A percentile compares a stretch with the other conserved stretches of the same genome.
These are phyloP conservation scores for Spea bombifrons DNA, from an alignment of 2,113 vertebrate genomes.

Conservation along the genomic window DNA sequence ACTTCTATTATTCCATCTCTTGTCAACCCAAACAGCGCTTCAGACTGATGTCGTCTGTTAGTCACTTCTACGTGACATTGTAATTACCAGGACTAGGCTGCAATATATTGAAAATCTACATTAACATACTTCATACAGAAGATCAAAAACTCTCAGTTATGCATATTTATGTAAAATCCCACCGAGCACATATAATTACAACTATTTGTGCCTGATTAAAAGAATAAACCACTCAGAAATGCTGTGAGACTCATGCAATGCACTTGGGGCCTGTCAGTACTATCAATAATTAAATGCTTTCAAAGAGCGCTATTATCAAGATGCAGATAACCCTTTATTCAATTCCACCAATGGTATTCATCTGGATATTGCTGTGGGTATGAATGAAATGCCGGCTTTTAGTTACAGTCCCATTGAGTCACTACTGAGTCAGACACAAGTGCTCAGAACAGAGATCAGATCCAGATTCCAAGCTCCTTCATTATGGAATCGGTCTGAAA, in stretches of 20 bases:
- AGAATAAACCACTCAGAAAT: background rate
- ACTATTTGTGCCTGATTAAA: background rate
- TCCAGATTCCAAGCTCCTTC: conserved; percentile 49
- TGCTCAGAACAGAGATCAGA: conserved; percentile 45
- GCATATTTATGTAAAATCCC: background rate
- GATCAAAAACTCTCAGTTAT: too few species aligned
- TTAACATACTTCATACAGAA: too few species aligned
- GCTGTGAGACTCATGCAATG: background rate
- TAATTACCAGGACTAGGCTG: too few species aligned
- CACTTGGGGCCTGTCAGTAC: background rate
- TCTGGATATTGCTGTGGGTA: background rate
- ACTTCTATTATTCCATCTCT: too few species aligned
- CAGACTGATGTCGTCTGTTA: too few species aligned
- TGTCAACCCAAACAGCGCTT: too few species aligned
- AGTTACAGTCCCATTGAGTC: conserved; percentile 34
- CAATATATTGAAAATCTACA: too few species aligned
- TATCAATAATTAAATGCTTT: background rate
- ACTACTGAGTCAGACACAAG: conserved; percentile 36
- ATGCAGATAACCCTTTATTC: background rate
- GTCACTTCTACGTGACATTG: too few species aligned
- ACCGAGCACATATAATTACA: background rate
- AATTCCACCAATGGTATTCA: background rate
- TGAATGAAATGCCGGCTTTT: conserved; percentile 7
- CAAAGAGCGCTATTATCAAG: background rate
- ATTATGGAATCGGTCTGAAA: conserved; percentile 44